phyloP scores from a whole-genome alignment of 2,888 invertebrate genomes.

The Cantharis rustica region DNA sequence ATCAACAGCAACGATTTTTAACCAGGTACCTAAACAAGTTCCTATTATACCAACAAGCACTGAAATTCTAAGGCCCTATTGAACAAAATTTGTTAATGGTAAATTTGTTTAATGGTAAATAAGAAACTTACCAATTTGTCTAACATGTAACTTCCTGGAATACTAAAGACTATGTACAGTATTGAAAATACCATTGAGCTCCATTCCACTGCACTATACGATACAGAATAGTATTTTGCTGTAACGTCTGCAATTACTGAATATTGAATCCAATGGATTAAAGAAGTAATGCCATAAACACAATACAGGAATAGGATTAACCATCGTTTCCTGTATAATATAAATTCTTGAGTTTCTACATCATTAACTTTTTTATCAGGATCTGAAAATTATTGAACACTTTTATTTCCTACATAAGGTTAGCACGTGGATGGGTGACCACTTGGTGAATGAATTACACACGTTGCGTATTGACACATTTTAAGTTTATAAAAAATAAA shows the following conservation, averaged over 20 bases:
- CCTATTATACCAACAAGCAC: neutral
- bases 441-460: too few relatives aligned
- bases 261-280: neutral
- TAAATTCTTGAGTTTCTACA: neutral
- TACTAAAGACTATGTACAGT: neutral
- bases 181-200: neutral
- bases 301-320: neutral
- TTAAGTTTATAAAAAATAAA: too few relatives aligned
- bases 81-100: neutral
- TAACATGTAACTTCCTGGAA: neutral
- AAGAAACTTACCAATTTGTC: neutral
- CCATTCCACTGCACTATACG: neutral
- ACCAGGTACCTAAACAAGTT: neutral
- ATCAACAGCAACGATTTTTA: neutral
- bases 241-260: neutral
- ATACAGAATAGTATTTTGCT: neutral
- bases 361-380: neutral
- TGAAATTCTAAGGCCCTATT: neutral
- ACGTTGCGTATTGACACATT: too few relatives aligned
- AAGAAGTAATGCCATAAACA: neutral
- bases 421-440: too few relatives aligned
- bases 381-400: neutral
- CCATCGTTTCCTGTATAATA: neutral
- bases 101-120: neutral
- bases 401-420: too few relatives aligned